Evolutionary conservation across 2,113 vertebrate species (phyloP), one percentile per base, ranked within the genome.

Genomic region (Hyperoodon ampullatus): DNA sequence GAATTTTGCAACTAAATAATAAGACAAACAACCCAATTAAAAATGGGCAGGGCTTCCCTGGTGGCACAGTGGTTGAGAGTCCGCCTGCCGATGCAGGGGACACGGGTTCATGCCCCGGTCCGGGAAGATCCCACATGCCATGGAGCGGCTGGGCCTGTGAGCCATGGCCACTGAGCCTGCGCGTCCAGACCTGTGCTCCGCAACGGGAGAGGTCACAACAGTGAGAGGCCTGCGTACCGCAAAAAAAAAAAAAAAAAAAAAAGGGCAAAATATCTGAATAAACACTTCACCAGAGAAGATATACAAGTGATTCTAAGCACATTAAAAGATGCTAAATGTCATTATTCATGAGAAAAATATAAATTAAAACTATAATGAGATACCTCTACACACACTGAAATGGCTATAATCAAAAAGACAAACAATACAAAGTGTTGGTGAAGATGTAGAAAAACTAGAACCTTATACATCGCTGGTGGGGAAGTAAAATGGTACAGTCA

Each of bases 1-100:
- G 8, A 92, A 88, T 61, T 70, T 60, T 53, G 66, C 58, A 89
- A 85, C 42, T 90, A 86, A 92, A 92, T 53, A 70, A 77, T 23
- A 88, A 50, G 24, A 74, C 39, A 70, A 86, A 55, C 9, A 61
- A 84, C 23, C 28, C 60, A 77, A 93, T 81, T 81, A 68, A 84
- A 96, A 84, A 71, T 87, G 47, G 55, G 71, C 39, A 4, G 39
- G 39, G 39, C 39, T 39, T 39, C 39, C 39, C 39, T 39, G 39
- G 4, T 39, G 39, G 39, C 39, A 4, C 39, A 39, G 39, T 39
- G 39, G 39, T 39, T 39, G 39, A 39, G 39, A 4, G 39, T 39
- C 39, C 39, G 39, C 39, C 39, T 39, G 39, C 39, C 39, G 39
- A 39, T 39, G 39, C 39, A 39, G 39, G 39, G 39, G 39, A 39